Percentiles rank a stretch among this genome's conserved stretches.
Conservation (phyloP, 2,113 vertebrate species). For the Columba livia region DNA sequence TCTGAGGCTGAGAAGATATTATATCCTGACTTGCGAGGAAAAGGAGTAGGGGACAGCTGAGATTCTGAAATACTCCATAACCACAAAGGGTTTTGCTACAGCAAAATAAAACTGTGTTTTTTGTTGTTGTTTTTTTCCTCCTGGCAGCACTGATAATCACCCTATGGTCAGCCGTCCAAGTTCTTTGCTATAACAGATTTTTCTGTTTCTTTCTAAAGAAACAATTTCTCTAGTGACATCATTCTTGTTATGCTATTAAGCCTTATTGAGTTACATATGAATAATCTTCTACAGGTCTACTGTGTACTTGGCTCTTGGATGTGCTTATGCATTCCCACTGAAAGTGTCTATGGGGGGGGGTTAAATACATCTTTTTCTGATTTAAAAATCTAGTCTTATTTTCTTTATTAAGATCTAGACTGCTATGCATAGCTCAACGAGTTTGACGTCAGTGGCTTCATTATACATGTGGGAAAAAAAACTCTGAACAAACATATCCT, state of each 20-base stretch:
- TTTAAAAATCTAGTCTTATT: background rate
- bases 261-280: background rate
- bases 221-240: background rate
- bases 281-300: background rate
- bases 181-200: background rate
- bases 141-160: background rate
- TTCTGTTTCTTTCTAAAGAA: background rate
- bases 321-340: background rate
- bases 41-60: background rate
- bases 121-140: background rate
- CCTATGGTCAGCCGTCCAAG: background rate
- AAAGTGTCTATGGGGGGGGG: background rate
- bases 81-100: background rate
- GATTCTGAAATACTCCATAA: background rate
- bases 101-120: background rate
- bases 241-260: background rate
- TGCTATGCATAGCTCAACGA: rapidly evolving
- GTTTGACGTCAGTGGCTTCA: background rate
- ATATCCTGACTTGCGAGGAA: background rate
- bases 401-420: background rate
- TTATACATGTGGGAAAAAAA: background rate
- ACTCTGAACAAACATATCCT: background rate
- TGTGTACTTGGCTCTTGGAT: background rate
- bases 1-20: background rate
- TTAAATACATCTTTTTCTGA: background rate